Conservation (phyloP, 2,113 vertebrate genomes). For the Sphyrna mokarran region DNA sequence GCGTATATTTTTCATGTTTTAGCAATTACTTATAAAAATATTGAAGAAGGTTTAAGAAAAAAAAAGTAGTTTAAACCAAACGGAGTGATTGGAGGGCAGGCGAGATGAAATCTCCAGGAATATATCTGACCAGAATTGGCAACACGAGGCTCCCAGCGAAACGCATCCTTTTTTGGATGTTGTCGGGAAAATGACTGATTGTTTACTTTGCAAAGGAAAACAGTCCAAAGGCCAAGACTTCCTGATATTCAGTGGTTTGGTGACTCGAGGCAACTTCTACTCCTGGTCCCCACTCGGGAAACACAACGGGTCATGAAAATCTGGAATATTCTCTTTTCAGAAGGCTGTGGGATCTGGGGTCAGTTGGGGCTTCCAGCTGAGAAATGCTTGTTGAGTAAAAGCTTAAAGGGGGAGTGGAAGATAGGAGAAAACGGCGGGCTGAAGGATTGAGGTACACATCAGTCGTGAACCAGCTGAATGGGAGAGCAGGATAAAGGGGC, state of each 20-base stretch:
- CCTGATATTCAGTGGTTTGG: neutral
- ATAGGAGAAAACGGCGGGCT: neutral
- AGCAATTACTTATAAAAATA: neutral
- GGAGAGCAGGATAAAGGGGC: too few species aligned
- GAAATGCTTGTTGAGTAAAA: neutral
- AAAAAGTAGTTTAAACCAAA: neutral
- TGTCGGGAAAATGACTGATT: neutral
- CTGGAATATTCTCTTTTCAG: neutral
- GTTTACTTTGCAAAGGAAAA: neutral
- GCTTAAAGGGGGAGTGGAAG: too few species aligned
- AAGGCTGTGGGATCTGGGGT: neutral
- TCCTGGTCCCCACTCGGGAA: neutral
- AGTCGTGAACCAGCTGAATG: neutral
- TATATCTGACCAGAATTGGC: neutral
- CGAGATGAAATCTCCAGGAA: neutral
- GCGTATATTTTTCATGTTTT: neutral
- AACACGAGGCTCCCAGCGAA: neutral
- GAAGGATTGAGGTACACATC: neutral
- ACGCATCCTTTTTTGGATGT: neutral
- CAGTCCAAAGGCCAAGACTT: neutral
- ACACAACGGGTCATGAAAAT: neutral
- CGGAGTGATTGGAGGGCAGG: neutral
- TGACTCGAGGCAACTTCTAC: neutral
- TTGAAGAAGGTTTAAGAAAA: neutral
- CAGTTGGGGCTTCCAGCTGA: too few species aligned